Conservation (phyloP, 2,888 invertebrate genomes). For the Nephrotoma appendiculata region DNA sequence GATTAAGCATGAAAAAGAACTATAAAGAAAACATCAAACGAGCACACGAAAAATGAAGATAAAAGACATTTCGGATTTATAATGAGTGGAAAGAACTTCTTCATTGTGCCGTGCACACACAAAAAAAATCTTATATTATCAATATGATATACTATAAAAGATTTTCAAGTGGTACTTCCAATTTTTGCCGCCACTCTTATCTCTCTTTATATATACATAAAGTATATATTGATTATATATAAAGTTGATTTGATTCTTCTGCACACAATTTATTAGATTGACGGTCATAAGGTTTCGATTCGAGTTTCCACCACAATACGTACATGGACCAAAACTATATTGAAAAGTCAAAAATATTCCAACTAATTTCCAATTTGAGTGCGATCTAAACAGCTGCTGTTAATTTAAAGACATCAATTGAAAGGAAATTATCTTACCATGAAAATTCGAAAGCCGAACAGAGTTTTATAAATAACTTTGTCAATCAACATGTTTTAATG, state of each 20-base stretch:
- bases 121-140: background rate
- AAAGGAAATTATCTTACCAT: background rate
- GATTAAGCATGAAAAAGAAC: background rate
- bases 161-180: background rate
- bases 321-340: background rate
- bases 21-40: background rate
- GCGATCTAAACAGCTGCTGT: background rate
- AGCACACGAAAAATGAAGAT: background rate
- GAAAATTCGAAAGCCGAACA: background rate
- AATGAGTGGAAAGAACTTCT: background rate
- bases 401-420: background rate
- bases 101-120: background rate
- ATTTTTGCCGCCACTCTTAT: background rate
- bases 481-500: background rate
- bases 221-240: background rate
- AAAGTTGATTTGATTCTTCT: background rate
- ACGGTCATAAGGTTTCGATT: background rate
- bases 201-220: background rate
- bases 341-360: background rate
- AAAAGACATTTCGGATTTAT: background rate
- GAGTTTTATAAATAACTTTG: background rate
- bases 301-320: background rate
- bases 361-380: background rate
- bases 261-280: background rate
- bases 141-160: background rate